Conservation (phyloP, 1,140 invertebrate species). For the Rhizoglyphus robini region DNA sequence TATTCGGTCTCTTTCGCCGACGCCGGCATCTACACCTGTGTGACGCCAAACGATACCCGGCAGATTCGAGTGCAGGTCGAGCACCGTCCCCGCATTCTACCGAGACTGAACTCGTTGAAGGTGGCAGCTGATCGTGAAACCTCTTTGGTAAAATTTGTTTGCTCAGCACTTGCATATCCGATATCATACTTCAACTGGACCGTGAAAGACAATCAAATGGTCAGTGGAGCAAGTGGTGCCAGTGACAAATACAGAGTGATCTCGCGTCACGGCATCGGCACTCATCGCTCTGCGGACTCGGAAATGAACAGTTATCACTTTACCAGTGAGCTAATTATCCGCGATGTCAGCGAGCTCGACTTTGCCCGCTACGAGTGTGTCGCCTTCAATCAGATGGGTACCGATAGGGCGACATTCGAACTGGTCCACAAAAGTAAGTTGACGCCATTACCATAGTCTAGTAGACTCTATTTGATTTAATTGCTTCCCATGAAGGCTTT, state of each 20-base stretch:
- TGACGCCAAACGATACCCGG: conserved; percentile 70
- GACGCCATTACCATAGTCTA: neutral
- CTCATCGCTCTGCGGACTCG: neutral
- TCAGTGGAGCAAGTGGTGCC: neutral
- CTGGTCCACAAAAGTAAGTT: conserved; percentile 24
- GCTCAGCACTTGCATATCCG: conserved; percentile 63
- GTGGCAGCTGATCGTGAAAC: conserved; percentile 71
- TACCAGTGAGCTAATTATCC: conserved; percentile 60
- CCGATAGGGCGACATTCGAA: conserved; percentile 35
- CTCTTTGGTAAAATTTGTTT: conserved; percentile 55
- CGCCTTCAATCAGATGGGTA: conserved; percentile 69
- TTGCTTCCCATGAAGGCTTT: conserved; percentile 34
- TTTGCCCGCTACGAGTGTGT: conserved; percentile 78
- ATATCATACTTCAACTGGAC: conserved; percentile 44
- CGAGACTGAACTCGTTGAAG: conserved; percentile 37
- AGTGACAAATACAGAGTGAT: neutral
- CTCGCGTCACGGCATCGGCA: neutral
- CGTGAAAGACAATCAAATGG: neutral
- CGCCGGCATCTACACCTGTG: conserved; percentile 73
- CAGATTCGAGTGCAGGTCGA: neutral
- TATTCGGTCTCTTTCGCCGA: conserved; percentile 60
- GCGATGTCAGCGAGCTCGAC: conserved; percentile 63
- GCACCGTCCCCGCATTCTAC: conserved; percentile 5
- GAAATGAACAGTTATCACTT: neutral
- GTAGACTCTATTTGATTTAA: neutral